Conservation (phyloP, 2,113 vertebrate species). For the Nycticorax nycticorax region DNA sequence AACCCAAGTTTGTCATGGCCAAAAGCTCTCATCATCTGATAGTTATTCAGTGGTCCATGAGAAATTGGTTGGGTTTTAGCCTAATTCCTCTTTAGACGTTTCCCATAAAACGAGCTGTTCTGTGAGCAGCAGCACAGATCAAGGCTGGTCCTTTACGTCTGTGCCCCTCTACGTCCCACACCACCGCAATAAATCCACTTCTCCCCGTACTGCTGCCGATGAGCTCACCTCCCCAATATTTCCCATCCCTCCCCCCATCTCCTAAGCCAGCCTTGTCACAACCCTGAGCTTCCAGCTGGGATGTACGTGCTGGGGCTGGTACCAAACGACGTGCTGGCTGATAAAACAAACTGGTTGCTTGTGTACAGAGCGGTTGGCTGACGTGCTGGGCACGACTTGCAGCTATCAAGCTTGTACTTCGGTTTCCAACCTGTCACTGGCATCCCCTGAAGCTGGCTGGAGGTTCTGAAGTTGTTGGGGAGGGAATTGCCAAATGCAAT, state of each 20-base stretch:
- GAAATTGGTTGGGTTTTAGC: constrained; percentile 56
- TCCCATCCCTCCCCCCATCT: background rate
- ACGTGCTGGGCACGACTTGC: background rate
- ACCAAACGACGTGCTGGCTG: background rate
- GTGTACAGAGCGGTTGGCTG: background rate
- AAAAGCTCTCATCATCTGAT: constrained; percentile 63
- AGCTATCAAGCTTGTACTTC: background rate
- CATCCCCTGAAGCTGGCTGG: background rate
- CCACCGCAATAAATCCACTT: background rate
- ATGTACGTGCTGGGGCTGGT: background rate
- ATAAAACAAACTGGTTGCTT: background rate
- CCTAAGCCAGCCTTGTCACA: background rate
- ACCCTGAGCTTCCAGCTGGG: background rate
- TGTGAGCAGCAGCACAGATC: background rate
- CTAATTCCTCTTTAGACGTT: constrained; percentile 37
- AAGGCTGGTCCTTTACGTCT: background rate
- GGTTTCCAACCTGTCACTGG: background rate
- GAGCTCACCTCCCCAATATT: constrained; percentile 8
- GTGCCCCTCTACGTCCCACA: background rate
- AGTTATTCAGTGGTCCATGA: constrained; percentile 63
- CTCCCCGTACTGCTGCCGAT: background rate
- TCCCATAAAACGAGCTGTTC: constrained; percentile 31
- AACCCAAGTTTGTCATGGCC: constrained; percentile 41
- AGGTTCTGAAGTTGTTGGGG: background rate
- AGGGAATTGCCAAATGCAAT: background rate